phyloP scores from a whole-genome alignment of 2,888 invertebrate species.

The Heliconius cydno region DNA sequence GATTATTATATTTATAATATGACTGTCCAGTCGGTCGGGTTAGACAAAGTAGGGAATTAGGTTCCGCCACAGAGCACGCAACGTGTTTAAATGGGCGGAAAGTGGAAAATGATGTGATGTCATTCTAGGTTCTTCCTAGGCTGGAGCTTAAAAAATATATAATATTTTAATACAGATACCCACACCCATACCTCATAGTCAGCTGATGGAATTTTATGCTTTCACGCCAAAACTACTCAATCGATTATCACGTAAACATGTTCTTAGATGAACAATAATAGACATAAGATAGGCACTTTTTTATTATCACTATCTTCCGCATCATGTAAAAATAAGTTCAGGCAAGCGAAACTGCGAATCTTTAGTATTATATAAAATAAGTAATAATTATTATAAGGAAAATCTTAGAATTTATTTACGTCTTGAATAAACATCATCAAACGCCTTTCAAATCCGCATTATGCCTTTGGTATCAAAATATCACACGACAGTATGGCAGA shows the following conservation, averaged over 20 bases:
- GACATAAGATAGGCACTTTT: no score
- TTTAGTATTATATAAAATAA: no score
- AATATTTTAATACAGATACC: background rate
- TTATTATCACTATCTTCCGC: no score
- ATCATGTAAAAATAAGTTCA: no score
- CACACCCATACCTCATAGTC: no score
- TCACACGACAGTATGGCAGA: background rate
- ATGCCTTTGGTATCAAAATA: background rate
- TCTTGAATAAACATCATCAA: background rate
- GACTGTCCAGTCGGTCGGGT: background rate
- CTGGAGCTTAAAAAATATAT: background rate
- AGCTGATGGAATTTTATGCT: no score
- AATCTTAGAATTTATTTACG: no score
- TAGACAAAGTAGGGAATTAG: conserved; percentile 13
- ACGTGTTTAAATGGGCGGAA: background rate
- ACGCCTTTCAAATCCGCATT: background rate
- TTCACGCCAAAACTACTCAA: no score
- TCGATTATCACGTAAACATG: no score
- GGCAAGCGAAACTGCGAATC: no score
- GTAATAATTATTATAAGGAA: no score
- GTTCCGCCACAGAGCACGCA: conserved; percentile 18
- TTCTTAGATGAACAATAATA: no score
- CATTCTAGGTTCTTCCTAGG: background rate
- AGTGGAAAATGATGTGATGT: background rate
- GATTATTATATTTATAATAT: conserved; percentile 10